Evolutionary conservation across 2,888 invertebrate genomes (phyloP), one percentile per base, ranked within the genome.

Genomic region (Dysmachus trigonus): DNA sequence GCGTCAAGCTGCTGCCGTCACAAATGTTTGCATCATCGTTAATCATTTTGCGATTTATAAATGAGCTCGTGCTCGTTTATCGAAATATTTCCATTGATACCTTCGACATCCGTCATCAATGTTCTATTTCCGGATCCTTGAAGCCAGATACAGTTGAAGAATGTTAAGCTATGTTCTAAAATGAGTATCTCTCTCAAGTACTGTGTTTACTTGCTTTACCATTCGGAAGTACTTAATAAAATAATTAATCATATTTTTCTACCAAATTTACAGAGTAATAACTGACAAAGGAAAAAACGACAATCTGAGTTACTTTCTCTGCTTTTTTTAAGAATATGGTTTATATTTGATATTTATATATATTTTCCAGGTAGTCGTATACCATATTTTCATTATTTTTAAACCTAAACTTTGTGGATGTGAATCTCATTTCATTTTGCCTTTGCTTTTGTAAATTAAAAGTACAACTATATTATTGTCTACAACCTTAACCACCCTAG

Each of bases 171-270:
- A 38, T 22, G 38, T 22, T 76, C 27, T 76, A 38, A 41, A 76
- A 76, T 76, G 76, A 38, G 76, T 10, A 76, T 22, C 38, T 38
- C 76, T 22, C 22, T 76, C 76, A 76, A 76, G 76, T 76, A 76
- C 33, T 76, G 76, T 76, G 76, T 76, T 76, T 76, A 76, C 76
- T 76, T 38, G 76, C 38, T 38, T 76, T 22, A 1, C 18, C 15
- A 62, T 2, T 62, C 62, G 62, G 27, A 62, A 10, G 10, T 27
- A 22, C 62, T 62, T 62, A 62, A 62, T 62, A 18, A 27, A 8
- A 62, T 62, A 22, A 27, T 62, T 62, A 62, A 62, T 62, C 22
- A 62, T 18, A n/a, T 18, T 47, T 41, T 13, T 41, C 31, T 31
- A 31, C 5, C 13, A 13, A 13, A 41, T 41, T 41, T 41, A 15